Base-by-base conservation (phyloP, 1,140 invertebrate genomes). In the Portunus trituberculatus region DNA sequence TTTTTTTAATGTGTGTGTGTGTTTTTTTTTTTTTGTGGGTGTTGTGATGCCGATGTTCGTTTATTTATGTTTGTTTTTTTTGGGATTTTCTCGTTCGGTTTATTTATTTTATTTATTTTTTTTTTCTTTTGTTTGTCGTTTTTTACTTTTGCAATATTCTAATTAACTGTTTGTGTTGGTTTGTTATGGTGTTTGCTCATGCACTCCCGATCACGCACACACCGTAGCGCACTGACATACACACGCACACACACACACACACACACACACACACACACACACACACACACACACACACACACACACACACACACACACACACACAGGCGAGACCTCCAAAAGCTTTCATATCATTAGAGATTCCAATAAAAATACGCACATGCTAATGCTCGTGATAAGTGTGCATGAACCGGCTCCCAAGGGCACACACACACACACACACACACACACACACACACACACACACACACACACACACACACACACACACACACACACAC, bases 181-280 rank as follows among this genome's bases (percentile, higher is more conserved):
- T 76, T 76, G 20, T 76, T 76, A 76, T 76, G 67, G 6, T n/a
- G 67, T 16, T 32, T 87, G 25, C 39, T 32, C 31, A 46, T 20
- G 39, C 31, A 87, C 3, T 20, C 14, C 29, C 4, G 84, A 84
- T 10, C 83, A 84, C 83, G 31, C 83, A 84, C 83, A 84, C 84
- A 87, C 84, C 6, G n/a, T 3, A 14, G 29, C 84, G 25, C 28
- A 87, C 28, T 4, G 7, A 39, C 29, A 92, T 31, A 82, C 32
- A 92, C 67, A 92, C 67, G 82, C 29, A 92, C 67, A 92, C 67
- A 92, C 67, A 92, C 67, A 92, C 67, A 92, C 67, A 92, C 83
- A 84, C 83, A 28, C 83, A 84, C 83, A 84, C 83, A 31, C 84
- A 87, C 84, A 32, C 84, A 87, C 84, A 87, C 84, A 32, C 28